A percentile compares a stretch with the other conserved stretches of the same genome.
Evolutionary conservation across 2,797 vertebrate species (phyloP).

Genomic region (Sorex maritimensis): DNA sequence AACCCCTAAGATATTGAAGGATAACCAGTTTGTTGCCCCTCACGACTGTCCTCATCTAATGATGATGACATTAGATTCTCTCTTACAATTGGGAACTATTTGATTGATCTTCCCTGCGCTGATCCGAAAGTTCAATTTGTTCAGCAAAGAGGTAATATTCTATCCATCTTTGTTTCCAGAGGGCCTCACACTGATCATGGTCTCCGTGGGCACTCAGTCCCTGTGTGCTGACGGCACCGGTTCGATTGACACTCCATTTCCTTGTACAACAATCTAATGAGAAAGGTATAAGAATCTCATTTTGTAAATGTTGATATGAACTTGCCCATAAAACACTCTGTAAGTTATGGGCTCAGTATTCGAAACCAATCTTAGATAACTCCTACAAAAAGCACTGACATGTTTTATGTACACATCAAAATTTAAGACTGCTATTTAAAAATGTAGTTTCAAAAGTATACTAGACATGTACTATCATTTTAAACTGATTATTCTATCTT

Average conservation of each 20-base stretch:
- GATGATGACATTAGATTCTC: not conserved
- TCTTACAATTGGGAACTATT: not conserved
- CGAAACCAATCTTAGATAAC: conserved; percentile 15
- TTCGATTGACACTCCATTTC: not conserved
- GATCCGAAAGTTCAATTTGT: not conserved
- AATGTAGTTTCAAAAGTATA: not conserved
- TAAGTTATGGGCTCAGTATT: conserved; percentile 13
- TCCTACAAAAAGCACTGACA: not conserved
- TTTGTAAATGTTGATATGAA: not conserved
- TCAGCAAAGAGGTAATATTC: not conserved
- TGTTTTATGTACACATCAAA: conserved; percentile 35
- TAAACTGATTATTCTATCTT: not conserved
- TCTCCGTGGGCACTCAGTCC: not conserved
- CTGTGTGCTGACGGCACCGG: not conserved
- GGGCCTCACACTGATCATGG: not conserved
- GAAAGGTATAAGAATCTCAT: not conserved
- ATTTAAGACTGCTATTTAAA: not conserved
- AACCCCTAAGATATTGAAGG: not conserved
- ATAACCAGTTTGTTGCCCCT: not conserved
- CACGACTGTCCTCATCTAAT: not conserved
- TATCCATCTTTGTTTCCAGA: not conserved
- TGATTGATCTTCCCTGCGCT: not conserved
- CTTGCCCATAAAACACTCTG: not conserved
- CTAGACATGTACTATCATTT: not conserved
- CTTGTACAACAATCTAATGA: not conserved